Evolutionary conservation across 2,888 invertebrate genomes (phyloP), one percentile per base, ranked within the genome.

Genomic region (Oegoconia quadripuncta): DNA sequence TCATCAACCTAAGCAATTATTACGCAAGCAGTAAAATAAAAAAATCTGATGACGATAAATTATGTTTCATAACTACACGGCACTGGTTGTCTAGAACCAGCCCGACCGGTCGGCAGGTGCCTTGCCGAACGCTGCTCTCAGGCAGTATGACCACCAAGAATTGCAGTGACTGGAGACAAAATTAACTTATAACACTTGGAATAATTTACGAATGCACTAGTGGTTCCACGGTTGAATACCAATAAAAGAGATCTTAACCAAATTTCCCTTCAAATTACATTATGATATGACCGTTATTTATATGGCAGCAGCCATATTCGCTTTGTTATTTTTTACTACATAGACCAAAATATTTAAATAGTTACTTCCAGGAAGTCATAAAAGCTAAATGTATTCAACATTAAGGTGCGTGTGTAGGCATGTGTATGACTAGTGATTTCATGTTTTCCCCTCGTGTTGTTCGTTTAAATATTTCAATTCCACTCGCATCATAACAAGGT

Each of bases 31-130:
- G 59, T 74, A 66, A 70, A 73, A 74, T 69, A 71, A 74, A 76
- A 74, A 71, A 59, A 69, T 65, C n/a, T n/a, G 61, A 50, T 59
- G 54, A 42, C 53, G 60, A 69, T 74, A 75, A 75, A 74, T 74
- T 63, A 71, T 57, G 68, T 79, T 77, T 80, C 74, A 75, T 76
- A 79, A 79, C 65, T 63, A 62, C 57, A 58, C 52, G 55, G 57
- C 50, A 53, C 52, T 48, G 59, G 52, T 60, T 50, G 55, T 54
- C 46, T 42, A 44, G 50, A 73, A 79, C 77, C 63, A 42, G 76
- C 70, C 50, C 34, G 57, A 77, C 81, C 73, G 70, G 82, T 81
- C 55, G 39, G 74, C 81, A 74, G 77, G 79, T 78, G 78, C 64
- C 55, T 58, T 46, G 52, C 50, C 59, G 55, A 59, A 59, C 50